Evolutionary conservation across 2,113 vertebrate genomes (phyloP).

Genomic region (Ovibos moschatus): DNA sequence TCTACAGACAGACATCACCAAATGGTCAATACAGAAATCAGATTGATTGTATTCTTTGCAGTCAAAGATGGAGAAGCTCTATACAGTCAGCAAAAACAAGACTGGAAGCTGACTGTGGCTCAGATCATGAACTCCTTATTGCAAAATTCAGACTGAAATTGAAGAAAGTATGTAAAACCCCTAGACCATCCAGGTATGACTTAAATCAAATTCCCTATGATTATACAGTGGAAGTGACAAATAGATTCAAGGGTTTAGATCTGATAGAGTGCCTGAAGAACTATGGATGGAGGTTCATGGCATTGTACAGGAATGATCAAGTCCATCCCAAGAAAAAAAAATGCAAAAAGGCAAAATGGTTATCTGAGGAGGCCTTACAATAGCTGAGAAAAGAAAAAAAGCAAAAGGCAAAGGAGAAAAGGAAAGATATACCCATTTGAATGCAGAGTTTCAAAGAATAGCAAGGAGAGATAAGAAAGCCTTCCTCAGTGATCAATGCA

Average conservation of each 20-base stretch:
- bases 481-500: neutral
- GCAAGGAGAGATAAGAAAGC: neutral
- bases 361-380: neutral
- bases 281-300: neutral
- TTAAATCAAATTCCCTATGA: neutral
- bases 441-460: neutral
- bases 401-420: neutral
- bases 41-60: neutral
- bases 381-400: neutral
- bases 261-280: neutral
- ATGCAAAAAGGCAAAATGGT: neutral
- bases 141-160: neutral
- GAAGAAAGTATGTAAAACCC: neutral
- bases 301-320: neutral
- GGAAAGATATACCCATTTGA: neutral
- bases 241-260: neutral
- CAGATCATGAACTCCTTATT: neutral
- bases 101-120: rapidly evolving
- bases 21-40: neutral
- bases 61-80: neutral
- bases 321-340: neutral
- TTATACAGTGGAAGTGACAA: neutral
- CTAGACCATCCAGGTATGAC: neutral
- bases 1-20: neutral
- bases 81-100: neutral